phyloP scores from a whole-genome alignment of 2,113 vertebrate species.

The Trematocara unimaculatum region DNA sequence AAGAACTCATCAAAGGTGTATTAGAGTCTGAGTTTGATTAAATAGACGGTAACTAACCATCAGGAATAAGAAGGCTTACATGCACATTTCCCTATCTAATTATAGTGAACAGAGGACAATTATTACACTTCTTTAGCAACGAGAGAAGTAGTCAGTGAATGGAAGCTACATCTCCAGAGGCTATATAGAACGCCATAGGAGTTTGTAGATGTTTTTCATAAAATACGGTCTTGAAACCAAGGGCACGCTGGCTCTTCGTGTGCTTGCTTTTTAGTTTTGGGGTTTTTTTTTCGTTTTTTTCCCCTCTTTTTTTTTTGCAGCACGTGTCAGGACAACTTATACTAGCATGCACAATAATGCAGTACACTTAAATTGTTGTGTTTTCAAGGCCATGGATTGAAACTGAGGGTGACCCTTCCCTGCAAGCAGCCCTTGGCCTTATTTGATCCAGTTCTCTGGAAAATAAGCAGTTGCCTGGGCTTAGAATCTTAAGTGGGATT shows the following conservation, averaged over 20 bases:
- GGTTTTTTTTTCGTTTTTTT: accelerated
- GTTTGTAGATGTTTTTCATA: not conserved
- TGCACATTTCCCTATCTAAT: constrained; percentile 28
- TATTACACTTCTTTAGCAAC: not conserved
- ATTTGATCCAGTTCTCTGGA: constrained; percentile 68
- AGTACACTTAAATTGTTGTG: not conserved
- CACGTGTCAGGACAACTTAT: not conserved
- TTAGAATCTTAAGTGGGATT: constrained; percentile 88
- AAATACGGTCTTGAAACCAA: constrained; percentile 9
- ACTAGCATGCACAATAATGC: not conserved
- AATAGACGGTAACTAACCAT: constrained; percentile 17
- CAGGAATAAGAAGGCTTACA: constrained; percentile 7
- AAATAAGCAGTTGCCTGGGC: constrained; percentile 61
- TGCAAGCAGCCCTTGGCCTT: constrained; percentile 24
- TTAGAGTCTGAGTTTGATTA: constrained; percentile 39
- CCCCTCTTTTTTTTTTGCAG: not conserved
- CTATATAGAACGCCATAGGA: not conserved
- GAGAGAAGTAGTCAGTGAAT: not conserved
- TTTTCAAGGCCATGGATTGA: constrained; percentile 10
- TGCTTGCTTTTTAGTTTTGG: not conserved
- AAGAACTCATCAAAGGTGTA: constrained; percentile 43
- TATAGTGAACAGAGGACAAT: not conserved
- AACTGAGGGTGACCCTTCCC: not conserved
- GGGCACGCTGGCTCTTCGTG: not conserved
- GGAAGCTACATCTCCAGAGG: not conserved